These are phyloP conservation scores for Acanthacorydalis orientalis DNA, from an alignment of 2,888 invertebrate genomes.

Conservation along the genomic window DNA sequence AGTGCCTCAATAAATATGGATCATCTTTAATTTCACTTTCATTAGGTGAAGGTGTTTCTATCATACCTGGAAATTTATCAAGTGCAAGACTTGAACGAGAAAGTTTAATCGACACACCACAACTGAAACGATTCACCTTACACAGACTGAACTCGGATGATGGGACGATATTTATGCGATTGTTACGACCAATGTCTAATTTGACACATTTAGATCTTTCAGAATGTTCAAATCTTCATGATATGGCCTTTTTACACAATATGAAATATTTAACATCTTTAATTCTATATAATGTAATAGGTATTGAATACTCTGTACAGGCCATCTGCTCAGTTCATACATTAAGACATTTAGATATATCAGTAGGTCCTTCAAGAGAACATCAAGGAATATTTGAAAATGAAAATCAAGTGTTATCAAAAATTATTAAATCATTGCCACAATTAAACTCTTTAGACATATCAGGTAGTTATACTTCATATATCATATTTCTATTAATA, in stretches of 20 bases:
- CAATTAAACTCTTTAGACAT: slow-evolving; percentile 74
- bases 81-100: slow-evolving; percentile 12
- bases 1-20: slow-evolving; percentile 49
- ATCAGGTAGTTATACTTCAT: slow-evolving; percentile 27
- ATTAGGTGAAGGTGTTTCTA: slow-evolving; percentile 48
- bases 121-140: slow-evolving; percentile 39
- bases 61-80: slow-evolving; percentile 26
- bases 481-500: too few relatives aligned
- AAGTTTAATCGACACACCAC: slow-evolving; percentile 39
- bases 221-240: slow-evolving; percentile 41
- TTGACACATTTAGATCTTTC: slow-evolving; percentile 58
- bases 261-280: slow-evolving; percentile 54
- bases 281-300: slow-evolving; percentile 64
- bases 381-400: slow-evolving; percentile 52
- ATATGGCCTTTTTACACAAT: slow-evolving; percentile 47
- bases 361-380: slow-evolving; percentile 46
- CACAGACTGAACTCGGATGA: slow-evolving; percentile 32
- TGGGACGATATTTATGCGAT: slow-evolving; percentile 30
- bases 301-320: slow-evolving; percentile 41
- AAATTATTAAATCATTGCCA: slow-evolving; percentile 57
- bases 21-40: slow-evolving; percentile 51
- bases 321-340: slow-evolving; percentile 39
- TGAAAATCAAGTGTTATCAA: slow-evolving; percentile 54
- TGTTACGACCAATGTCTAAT: slow-evolving; percentile 39
- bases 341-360: slow-evolving; percentile 67